These are phyloP conservation scores for Pachypanchax playfairii DNA, from an alignment of 2,113 vertebrate species.

Conservation along the genomic window DNA sequence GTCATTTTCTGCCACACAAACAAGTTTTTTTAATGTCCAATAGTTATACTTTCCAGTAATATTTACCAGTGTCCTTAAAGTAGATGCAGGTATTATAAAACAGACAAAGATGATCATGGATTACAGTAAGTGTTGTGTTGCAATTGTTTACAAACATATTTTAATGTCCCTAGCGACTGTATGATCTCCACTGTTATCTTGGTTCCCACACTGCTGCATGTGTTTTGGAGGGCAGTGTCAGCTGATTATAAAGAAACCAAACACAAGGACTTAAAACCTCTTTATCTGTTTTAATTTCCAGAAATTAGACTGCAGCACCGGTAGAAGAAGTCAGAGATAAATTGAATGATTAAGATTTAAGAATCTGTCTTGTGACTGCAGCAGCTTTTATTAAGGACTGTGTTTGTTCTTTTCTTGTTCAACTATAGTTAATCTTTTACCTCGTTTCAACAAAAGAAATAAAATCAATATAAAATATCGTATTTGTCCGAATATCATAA, in stretches of 20 bases:
- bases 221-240: slow-evolving; percentile 15
- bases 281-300: slow-evolving; percentile 26
- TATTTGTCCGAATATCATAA: not conserved
- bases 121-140: slow-evolving; percentile 9
- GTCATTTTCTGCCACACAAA: too few species aligned
- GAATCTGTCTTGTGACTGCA: slow-evolving; percentile 8
- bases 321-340: slow-evolving; percentile 14
- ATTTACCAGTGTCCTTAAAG: slow-evolving; percentile 13
- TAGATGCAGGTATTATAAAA: slow-evolving; percentile 33
- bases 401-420: not conserved
- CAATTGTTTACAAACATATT: slow-evolving; percentile 15
- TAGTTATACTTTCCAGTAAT: slow-evolving; percentile 25
- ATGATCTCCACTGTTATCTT: not conserved
- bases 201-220: slow-evolving; percentile 11
- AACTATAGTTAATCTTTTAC: not conserved
- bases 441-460: not conserved
- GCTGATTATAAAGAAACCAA: slow-evolving; percentile 22
- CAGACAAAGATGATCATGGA: slow-evolving; percentile 6
- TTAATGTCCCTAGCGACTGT: slow-evolving; percentile 4
- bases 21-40: too few species aligned
- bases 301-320: slow-evolving; percentile 14
- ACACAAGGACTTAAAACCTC: slow-evolving; percentile 4
- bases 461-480: not conserved
- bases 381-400: not conserved
- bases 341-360: slow-evolving; percentile 21